Percentiles rank a stretch among this genome's conserved stretches.
phyloP scores from a whole-genome alignment of 2,888 invertebrate species.

The Andrena dorsata region DNA sequence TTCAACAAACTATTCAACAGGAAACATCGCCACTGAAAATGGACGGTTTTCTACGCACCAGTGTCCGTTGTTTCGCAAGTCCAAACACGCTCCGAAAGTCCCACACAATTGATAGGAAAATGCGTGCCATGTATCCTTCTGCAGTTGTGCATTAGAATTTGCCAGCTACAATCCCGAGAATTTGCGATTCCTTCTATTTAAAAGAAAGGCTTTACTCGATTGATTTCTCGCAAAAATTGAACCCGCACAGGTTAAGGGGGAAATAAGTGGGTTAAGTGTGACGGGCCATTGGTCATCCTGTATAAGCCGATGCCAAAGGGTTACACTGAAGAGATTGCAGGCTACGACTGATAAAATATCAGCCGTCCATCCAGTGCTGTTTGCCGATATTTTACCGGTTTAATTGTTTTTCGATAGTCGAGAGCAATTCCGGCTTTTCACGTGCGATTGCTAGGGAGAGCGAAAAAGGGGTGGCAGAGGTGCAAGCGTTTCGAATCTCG shows the following conservation, averaged over 20 bases:
- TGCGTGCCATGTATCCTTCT: neutral
- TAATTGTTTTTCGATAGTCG: conserved; percentile 83
- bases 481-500: conserved; percentile 37
- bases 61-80: neutral
- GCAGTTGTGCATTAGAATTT: too few species aligned
- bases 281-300: neutral
- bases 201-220: neutral
- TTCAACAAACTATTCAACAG: conserved; percentile 1
- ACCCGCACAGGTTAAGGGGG: neutral
- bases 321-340: conserved; percentile 1
- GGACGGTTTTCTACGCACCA: neutral
- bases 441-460: conserved; percentile 44
- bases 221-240: neutral
- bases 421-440: conserved; percentile 73
- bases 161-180: neutral
- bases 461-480: conserved; percentile 13
- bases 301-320: conserved; percentile 13
- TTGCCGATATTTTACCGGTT: conserved; percentile 82
- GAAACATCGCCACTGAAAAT: neutral
- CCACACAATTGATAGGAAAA: neutral
- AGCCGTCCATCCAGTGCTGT: conserved; percentile 79
- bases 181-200: neutral
- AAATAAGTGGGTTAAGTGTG: conserved; percentile 18
- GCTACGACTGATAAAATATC: conserved; percentile 79
- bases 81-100: neutral